Evolutionary conservation across 2,888 invertebrate genomes (phyloP).

Genomic region (Phania funesta): DNA sequence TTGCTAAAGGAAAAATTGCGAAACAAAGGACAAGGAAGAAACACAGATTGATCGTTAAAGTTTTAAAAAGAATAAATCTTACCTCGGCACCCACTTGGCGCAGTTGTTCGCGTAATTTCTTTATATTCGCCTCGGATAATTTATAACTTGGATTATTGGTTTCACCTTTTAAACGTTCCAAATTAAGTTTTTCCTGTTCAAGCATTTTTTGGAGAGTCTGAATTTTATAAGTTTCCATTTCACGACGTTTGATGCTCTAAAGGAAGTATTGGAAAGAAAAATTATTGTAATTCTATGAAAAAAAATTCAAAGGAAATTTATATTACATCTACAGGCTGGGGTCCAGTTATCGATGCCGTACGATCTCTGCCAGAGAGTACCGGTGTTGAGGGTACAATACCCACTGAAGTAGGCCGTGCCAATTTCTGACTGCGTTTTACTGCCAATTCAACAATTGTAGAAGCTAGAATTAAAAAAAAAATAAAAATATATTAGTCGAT

Average conservation of each 20-base stretch:
- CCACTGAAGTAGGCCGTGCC: conserved; percentile 80
- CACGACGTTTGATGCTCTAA: conserved; percentile 91
- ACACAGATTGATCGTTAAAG: conserved; percentile 11
- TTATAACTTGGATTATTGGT: conserved; percentile 78
- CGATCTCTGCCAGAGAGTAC: conserved; percentile 82
- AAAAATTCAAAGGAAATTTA: neutral
- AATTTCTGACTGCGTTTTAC: conserved; percentile 84
- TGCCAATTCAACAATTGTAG: conserved; percentile 85
- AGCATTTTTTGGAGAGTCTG: conserved; percentile 94
- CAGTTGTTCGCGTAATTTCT: conserved; percentile 79
- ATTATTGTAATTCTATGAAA: neutral
- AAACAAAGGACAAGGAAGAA: conserved; percentile 29
- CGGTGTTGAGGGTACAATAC: conserved; percentile 82
- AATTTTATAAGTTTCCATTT: conserved; percentile 90
- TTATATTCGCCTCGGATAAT: conserved; percentile 79
- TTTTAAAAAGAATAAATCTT: conserved; percentile 63
- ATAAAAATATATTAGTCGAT: neutral
- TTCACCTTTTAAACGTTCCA: conserved; percentile 86
- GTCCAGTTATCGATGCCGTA: conserved; percentile 86
- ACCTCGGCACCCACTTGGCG: conserved; percentile 80
- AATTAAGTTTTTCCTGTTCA: conserved; percentile 91
- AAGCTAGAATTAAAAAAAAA: conserved; percentile 80
- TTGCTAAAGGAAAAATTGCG: neutral
- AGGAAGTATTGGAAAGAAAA: neutral
- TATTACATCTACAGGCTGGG: conserved; percentile 92